Evolutionary conservation across 2,113 vertebrate genomes (phyloP).

Genomic region (Phylloscopus trochiloides): DNA sequence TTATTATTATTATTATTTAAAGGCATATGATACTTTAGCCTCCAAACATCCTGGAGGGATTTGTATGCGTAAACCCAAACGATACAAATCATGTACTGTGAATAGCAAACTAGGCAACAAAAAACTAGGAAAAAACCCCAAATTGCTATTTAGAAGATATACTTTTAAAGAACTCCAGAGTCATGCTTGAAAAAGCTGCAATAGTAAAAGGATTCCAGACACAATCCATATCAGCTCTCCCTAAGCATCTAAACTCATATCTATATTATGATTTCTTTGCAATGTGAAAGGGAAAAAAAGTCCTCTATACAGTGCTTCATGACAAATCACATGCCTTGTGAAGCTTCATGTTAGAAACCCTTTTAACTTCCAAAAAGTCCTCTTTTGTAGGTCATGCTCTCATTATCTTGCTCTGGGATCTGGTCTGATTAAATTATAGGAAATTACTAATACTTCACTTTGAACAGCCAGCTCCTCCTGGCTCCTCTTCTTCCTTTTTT

Average conservation of each 20-base stretch:
- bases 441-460: conserved; percentile 75
- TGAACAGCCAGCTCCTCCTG: conserved; percentile 56
- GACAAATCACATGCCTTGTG: conserved; percentile 49
- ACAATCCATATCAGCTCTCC: neutral
- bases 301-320: neutral
- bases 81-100: neutral
- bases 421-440: conserved; percentile 78
- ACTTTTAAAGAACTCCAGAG: neutral
- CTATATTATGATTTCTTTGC: neutral
- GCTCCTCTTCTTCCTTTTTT: conserved; percentile 33
- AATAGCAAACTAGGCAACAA: neutral
- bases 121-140: neutral
- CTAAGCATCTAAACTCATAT: neutral
- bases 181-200: neutral
- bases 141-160: neutral
- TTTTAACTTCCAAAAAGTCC: conserved; percentile 67
- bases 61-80: neutral
- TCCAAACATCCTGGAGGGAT: neutral
- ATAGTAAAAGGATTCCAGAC: neutral
- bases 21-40: neutral
- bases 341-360: conserved; percentile 63
- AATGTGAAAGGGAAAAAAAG: neutral
- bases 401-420: conserved; percentile 75
- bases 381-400: conserved; percentile 74
- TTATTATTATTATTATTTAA: neutral